A percentile compares a stretch with the other conserved stretches of the same genome.
phyloP scores from a whole-genome alignment of 2,888 invertebrate genomes.

The Brachypterus glaber region DNA sequence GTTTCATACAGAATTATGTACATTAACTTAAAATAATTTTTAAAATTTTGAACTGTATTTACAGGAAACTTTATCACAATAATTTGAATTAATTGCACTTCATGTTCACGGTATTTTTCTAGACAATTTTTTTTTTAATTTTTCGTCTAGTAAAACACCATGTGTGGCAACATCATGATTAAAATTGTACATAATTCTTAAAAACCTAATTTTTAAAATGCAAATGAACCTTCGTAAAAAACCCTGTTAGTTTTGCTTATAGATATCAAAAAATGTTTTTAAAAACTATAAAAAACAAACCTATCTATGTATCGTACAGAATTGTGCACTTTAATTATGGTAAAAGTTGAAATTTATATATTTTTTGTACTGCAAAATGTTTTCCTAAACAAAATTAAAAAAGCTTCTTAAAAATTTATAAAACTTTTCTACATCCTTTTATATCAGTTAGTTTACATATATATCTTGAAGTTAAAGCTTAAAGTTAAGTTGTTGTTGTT shows the following conservation, averaged over 20 bases:
- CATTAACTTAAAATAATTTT: slow-evolving; percentile 19
- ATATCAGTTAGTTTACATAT: too few species aligned
- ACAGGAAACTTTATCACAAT: slow-evolving; percentile 19
- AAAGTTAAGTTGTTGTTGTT: too few species aligned
- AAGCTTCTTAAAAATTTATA: too few species aligned
- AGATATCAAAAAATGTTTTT: slow-evolving; percentile 17
- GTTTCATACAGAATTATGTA: slow-evolving; percentile 31
- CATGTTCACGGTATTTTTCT: slow-evolving; percentile 14
- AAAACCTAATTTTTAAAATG: slow-evolving; percentile 24
- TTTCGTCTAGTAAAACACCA: too few species aligned
- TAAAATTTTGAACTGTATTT: slow-evolving; percentile 20
- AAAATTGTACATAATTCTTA: slow-evolving; percentile 25
- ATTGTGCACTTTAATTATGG: slow-evolving; percentile 25
- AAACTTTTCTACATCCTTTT: too few species aligned
- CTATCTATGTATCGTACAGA: slow-evolving; percentile 29
- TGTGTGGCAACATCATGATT: too few species aligned
- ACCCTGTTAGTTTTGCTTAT: slow-evolving; percentile 32
- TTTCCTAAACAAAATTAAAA: too few species aligned
- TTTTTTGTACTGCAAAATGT: too few species aligned
- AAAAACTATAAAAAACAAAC: slow-evolving; percentile 25
- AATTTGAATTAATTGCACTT: slow-evolving; percentile 28
- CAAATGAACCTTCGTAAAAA: slow-evolving; percentile 27
- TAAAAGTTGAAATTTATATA: too few species aligned
- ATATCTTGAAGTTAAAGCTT: too few species aligned
- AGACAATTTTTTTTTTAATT: too few species aligned